Conservation (phyloP, 2,113 vertebrate species). For the Perca schrenkii region DNA sequence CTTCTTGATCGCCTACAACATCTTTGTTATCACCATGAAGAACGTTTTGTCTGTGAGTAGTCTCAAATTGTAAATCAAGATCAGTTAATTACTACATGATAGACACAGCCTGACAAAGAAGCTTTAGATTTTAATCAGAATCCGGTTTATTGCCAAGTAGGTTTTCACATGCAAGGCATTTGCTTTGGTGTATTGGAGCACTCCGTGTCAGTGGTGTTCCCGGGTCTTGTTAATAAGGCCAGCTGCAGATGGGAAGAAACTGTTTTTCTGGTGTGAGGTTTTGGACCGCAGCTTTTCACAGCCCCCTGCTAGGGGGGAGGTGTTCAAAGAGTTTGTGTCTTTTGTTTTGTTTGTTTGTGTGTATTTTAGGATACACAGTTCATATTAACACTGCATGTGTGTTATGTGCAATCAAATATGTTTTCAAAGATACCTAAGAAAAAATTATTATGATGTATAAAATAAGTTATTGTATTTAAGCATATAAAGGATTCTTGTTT, state of each 20-base stretch:
- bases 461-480: not conserved
- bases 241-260: too few species aligned
- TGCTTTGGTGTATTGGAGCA: too few species aligned
- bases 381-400: not conserved
- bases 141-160: too few species aligned
- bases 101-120: not conserved
- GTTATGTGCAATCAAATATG: not conserved
- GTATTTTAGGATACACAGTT: not conserved
- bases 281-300: too few species aligned
- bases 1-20: slow-evolving; percentile 98
- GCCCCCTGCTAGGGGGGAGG: too few species aligned
- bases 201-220: too few species aligned
- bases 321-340: too few species aligned
- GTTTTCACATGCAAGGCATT: too few species aligned
- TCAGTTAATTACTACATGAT: not conserved
- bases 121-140: not conserved
- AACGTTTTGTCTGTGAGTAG: slow-evolving; percentile 93
- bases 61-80: not conserved
- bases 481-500: slow-evolving; percentile 5
- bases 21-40: slow-evolving; percentile 99
- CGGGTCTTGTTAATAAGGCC: too few species aligned
- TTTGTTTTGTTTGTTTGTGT: too few species aligned
- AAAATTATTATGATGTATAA: not conserved
- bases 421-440: not conserved
- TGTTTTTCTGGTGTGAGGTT: too few species aligned